Evolutionary conservation across 2,797 vertebrate species (phyloP).

Genomic region (Rhyacichthys aspro): DNA sequence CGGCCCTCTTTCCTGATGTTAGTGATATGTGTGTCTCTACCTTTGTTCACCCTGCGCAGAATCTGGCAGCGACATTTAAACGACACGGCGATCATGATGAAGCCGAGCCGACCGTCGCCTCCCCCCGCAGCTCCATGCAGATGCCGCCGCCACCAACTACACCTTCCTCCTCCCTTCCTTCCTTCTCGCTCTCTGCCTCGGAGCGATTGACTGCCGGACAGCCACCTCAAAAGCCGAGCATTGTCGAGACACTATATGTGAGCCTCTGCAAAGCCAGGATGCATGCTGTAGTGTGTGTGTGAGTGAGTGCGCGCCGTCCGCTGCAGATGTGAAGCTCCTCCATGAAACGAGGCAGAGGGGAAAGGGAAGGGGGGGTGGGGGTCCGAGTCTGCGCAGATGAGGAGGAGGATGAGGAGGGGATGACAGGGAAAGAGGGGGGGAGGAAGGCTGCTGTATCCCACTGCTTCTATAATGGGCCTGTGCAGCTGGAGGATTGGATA

Average conservation of each 20-base stretch:
- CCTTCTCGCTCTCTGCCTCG: constrained; percentile 24
- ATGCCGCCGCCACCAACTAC: constrained; percentile 47
- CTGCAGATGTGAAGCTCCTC: constrained; percentile 43
- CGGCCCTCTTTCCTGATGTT: constrained; percentile 4
- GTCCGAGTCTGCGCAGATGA: constrained; percentile 63
- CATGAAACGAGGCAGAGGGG: constrained; percentile 27
- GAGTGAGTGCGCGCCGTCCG: constrained; percentile 11
- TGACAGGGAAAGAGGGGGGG: not conserved
- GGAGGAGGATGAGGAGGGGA: constrained; percentile 38
- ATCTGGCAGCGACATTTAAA: constrained; percentile 99
- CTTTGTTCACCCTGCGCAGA: constrained; percentile 96
- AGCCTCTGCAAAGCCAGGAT: constrained; percentile 9
- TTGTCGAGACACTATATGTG: constrained; percentile 32
- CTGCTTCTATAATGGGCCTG: constrained; percentile 25
- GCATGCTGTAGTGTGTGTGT: constrained; percentile 14
- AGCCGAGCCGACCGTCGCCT: constrained; percentile 58
- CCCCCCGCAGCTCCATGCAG: constrained; percentile 66
- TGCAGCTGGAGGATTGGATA: constrained; percentile 36
- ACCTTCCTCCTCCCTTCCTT: constrained; percentile 29
- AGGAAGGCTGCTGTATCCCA: constrained; percentile 19
- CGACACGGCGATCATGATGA: constrained; percentile 97
- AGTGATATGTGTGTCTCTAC: constrained; percentile 76
- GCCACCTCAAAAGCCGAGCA: constrained; percentile 52
- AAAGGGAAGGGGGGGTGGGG: constrained; percentile 22
- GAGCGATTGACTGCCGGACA: constrained; percentile 28